Percentiles rank a stretch among this genome's conserved stretches.
Conservation (phyloP, 2,888 invertebrate species). For the Ditylenchus weischeri region DNA sequence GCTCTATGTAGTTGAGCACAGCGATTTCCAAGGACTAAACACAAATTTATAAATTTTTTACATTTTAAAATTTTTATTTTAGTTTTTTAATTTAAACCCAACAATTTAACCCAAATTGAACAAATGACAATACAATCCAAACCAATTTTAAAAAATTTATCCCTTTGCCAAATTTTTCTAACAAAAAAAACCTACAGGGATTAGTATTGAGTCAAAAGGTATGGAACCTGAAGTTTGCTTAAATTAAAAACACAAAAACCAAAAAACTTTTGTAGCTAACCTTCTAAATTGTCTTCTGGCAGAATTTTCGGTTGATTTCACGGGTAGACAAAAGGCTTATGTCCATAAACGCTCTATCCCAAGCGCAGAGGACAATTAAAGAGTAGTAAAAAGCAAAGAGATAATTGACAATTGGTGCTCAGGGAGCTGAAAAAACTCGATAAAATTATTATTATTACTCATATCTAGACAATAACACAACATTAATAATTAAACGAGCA, state of each 20-base stretch:
- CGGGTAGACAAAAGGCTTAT: constrained; percentile 24
- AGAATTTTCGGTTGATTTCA: constrained; percentile 27
- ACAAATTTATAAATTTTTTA: too few species aligned
- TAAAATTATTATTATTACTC: background rate
- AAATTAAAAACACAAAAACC: constrained; percentile 4
- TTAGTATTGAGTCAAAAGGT: background rate
- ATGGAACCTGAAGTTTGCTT: background rate
- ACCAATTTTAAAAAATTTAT: too few species aligned
- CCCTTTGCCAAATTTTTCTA: background rate
- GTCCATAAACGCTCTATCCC: constrained; percentile 37
- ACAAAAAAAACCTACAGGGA: background rate
- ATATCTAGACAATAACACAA: background rate
- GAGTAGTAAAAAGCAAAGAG: background rate
- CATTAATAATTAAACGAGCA: too few species aligned
- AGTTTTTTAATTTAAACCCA: too few species aligned
- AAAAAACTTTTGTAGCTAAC: background rate
- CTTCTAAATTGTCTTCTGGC: constrained; percentile 35
- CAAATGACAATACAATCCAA: too few species aligned
- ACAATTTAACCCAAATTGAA: too few species aligned
- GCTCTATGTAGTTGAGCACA: constrained; percentile 23
- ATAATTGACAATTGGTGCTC: background rate
- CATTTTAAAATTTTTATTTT: background rate
- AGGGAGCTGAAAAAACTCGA: background rate
- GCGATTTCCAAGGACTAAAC: constrained; percentile 20
- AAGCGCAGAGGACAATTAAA: constrained; percentile 13